Base-by-base conservation (phyloP, 30 jellyfish, hydroid and myxozoan genomes). In the Aurelia aurita region DNA sequence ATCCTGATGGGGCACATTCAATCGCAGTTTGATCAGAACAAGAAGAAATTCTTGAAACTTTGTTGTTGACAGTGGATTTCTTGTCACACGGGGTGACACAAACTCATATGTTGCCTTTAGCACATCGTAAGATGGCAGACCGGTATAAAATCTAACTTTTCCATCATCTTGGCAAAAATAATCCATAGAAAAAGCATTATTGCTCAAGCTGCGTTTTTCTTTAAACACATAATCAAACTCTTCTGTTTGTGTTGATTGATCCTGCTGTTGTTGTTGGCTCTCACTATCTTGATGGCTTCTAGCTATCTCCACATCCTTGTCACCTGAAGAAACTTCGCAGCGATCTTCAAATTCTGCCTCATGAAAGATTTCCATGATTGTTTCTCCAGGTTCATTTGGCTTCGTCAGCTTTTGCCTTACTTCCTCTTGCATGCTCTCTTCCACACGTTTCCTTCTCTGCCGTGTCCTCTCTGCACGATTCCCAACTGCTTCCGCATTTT, bases 121-220 rank as follows among this genome's bases (percentile, higher is more conserved):
- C 76, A 80, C 84, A 46, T 47, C 86, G 43, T 27, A 80, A 54
- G 91, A 80, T 29, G 91, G 91, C 53, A 80, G 85, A n/a, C 89
- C 89, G 21, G 80, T 78, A 62, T 78, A 60, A 78, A 78, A 39
- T 78, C 74, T 26, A 28, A 78, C 89, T 78, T 78, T 62, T 31
- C 75, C 75, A 62, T 78, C 80, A 62, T 78, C 89, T 53, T 61
- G 45, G 23, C 47, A 60, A 78, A 78, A 78, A 62, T 58, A 78
- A 19, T 62, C 62, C 61, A 28, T 55, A 35, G 74, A 32, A 78
- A 78, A 78, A n/a, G 65, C 84, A 72, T 72, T 34, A 53, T 72
- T 72, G 26, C 27, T n/a, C n/a, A n/a, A n/a, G 26, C 21, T 72
- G 39, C 34, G 69, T 72, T 51, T 72, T 72, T 72, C 84, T 72